A percentile compares a stretch with the other conserved stretches of the same genome.
These are phyloP conservation scores for Muschampia plurimacula DNA, from an alignment of 2,888 invertebrate species.

Conservation along the genomic window DNA sequence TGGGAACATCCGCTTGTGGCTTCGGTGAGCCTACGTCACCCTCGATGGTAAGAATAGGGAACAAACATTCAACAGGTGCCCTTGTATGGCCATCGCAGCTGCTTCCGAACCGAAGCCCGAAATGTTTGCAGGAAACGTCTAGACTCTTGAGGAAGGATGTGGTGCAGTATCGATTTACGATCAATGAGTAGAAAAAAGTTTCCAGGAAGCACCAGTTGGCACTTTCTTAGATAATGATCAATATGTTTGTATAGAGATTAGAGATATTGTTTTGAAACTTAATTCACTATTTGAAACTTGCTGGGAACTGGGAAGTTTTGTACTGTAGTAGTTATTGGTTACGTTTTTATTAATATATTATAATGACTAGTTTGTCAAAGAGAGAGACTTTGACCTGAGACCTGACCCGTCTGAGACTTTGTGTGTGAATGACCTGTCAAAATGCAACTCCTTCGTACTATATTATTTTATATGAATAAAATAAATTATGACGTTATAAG, in stretches of 20 bases:
- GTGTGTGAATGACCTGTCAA: too few species aligned
- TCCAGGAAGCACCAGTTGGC: not conserved
- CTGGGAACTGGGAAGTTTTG: too few species aligned
- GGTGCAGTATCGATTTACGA: slow-evolving; percentile 39
- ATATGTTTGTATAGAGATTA: not conserved
- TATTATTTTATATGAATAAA: too few species aligned
- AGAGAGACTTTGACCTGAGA: too few species aligned
- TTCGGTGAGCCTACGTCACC: slow-evolving; percentile 45
- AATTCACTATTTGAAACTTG: too few species aligned
- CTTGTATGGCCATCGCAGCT: slow-evolving; percentile 55
- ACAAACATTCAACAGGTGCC: slow-evolving; percentile 71
- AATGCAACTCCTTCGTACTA: too few species aligned
- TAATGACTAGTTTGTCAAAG: too few species aligned
- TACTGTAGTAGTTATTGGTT: too few species aligned
- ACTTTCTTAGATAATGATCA: not conserved
- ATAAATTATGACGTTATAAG: too few species aligned
- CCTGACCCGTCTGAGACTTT: too few species aligned
- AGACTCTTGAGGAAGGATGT: slow-evolving; percentile 60
- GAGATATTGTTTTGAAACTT: too few species aligned
- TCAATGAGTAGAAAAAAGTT: slow-evolving; percentile 9
- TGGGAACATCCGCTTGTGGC: slow-evolving; percentile 74
- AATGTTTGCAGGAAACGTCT: slow-evolving; percentile 47
- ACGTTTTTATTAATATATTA: too few species aligned
- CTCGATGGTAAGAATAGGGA: slow-evolving; percentile 49
- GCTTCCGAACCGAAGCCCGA: slow-evolving; percentile 68